phyloP scores from a whole-genome alignment of 2,797 vertebrate genomes.

The Agapornis canus region DNA sequence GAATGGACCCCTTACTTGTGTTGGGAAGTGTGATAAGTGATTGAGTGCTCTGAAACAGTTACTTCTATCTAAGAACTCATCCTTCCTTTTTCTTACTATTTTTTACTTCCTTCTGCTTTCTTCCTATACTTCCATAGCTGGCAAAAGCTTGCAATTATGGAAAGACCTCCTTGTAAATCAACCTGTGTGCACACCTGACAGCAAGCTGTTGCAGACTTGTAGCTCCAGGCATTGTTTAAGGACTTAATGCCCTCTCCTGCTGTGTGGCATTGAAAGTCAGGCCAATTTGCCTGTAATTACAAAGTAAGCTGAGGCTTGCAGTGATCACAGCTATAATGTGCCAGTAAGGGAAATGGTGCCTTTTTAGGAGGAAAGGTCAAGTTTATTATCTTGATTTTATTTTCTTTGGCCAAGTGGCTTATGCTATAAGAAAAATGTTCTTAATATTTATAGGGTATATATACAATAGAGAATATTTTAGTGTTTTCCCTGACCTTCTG shows the following conservation, averaged over 20 bases:
- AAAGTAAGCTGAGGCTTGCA: constrained; percentile 4
- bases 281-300: constrained; percentile 1
- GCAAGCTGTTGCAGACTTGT: constrained; percentile 8
- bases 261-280: constrained; percentile 20
- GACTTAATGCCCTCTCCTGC: constrained; percentile 10
- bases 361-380: neutral
- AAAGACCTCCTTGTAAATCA: constrained; percentile 3
- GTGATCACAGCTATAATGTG: neutral
- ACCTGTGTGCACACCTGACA: neutral
- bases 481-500: neutral
- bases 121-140: neutral
- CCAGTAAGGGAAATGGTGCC: neutral
- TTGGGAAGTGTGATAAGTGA: neutral
- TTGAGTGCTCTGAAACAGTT: neutral
- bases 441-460: neutral
- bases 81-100: neutral
- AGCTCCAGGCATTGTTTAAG: constrained; percentile 7
- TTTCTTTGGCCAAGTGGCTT: neutral
- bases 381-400: neutral
- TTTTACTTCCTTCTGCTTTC: neutral
- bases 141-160: neutral
- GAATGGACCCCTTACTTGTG: neutral
- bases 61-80: neutral
- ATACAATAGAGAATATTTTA: neutral
- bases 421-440: neutral